Evolutionary conservation across 2,113 vertebrate species (phyloP), one percentile per base, ranked within the genome.

Genomic region (Brachypodius melanocephalos): DNA sequence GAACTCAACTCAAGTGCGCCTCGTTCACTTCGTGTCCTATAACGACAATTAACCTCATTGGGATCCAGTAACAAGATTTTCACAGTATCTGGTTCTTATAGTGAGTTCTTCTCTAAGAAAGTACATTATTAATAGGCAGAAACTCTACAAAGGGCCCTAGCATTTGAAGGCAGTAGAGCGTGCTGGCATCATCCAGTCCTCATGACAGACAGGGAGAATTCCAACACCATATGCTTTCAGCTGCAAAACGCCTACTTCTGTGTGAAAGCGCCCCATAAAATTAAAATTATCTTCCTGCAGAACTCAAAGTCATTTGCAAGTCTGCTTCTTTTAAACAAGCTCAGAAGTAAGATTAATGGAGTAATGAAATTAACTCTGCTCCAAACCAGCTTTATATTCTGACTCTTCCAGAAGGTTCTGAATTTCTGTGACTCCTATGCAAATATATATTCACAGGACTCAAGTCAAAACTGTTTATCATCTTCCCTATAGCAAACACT

Each of bases 221-320:
- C 86, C 68, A 71, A 14, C 62, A 65, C 69, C 89, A 85, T 91
- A 89, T 93, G 81, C 66, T 92, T 94, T 89, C 78, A 86, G 77
- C 81, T 91, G 66, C 54, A 87, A 72, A 92, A 89, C 4, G 1
- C 76, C 68, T 85, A 78, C 69, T 88, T 90, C 74, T 85, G 42
- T 57, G n/a, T 72, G 81, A 69, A 85, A 95, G 45, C 65, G 38
- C 5, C 71, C 29, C 46, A 85, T 87, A 94, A 95, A 93, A 93
- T 76, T 71, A 76, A 88, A 90, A 93, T 94, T 83, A 77, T 86
- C 65, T 94, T 84, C 82, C 57, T 91, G 68, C 24, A 5, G 38
- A 95, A 86, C 54, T 93, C 72, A 77, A 92, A 96, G 84, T 85
- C 32, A 80, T 81, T 94, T 91, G 51, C 81, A 74, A 94, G 91